phyloP scores from a whole-genome alignment of 2,113 vertebrate genomes.

The Condylura cristata region DNA sequence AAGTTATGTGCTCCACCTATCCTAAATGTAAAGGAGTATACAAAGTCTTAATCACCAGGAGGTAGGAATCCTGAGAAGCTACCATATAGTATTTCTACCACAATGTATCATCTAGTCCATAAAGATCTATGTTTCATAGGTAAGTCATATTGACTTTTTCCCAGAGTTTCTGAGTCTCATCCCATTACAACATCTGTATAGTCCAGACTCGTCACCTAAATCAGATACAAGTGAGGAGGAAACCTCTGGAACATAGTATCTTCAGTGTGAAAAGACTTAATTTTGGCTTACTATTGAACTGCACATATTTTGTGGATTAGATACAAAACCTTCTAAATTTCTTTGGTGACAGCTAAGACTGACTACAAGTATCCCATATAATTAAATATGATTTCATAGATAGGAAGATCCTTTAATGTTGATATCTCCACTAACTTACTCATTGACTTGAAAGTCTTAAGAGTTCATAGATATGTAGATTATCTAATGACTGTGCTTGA shows the following conservation, averaged over 20 bases:
- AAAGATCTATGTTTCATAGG: not conserved
- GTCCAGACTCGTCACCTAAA: not conserved
- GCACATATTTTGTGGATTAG: not conserved
- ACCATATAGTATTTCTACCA: not conserved
- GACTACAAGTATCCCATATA: not conserved
- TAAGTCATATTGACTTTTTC: not conserved
- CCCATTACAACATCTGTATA: not conserved
- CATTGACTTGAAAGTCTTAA: not conserved
- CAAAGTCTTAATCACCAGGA: not conserved
- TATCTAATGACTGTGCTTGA: not conserved
- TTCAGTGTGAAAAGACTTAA: not conserved
- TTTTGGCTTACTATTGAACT: not conserved
- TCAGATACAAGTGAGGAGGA: not conserved
- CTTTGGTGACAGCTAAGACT: not conserved
- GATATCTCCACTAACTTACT: not conserved
- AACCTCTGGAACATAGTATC: not conserved
- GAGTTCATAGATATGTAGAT: not conserved
- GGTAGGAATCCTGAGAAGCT: not conserved
- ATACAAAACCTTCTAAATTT: not conserved
- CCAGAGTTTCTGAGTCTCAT: not conserved
- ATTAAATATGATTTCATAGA: not conserved
- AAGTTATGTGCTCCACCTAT: not conserved
- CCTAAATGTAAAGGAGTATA: not conserved
- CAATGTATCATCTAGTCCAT: fast-evolving
- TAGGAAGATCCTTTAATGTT: not conserved